Evolutionary conservation across 2,113 vertebrate genomes (phyloP).

Genomic region (Seriola rivoliana): DNA sequence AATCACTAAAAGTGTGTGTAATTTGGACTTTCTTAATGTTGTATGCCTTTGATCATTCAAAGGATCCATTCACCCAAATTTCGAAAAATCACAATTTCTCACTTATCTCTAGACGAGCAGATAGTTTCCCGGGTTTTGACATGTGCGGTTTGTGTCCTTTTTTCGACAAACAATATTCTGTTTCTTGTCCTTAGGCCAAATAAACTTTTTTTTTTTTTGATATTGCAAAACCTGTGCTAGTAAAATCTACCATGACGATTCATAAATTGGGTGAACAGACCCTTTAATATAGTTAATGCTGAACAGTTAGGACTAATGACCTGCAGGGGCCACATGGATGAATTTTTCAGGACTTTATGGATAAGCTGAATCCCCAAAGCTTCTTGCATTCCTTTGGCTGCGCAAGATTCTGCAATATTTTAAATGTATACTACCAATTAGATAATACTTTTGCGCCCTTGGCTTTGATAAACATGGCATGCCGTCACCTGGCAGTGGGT

Average conservation of each 20-base stretch:
- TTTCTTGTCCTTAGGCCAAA: not conserved
- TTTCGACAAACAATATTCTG: not conserved
- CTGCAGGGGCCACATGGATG: slow-evolving; percentile 20
- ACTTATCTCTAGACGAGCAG: not conserved
- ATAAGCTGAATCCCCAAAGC: slow-evolving; percentile 26
- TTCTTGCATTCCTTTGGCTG: slow-evolving; percentile 2
- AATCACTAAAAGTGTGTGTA: not conserved
- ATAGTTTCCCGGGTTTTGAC: not conserved
- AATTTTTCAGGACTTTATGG: not conserved
- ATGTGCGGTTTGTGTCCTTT: not conserved
- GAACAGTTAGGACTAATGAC: not conserved
- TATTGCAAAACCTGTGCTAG: not conserved
- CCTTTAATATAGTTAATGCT: not conserved
- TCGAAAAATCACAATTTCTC: not conserved
- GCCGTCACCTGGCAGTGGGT: slow-evolving; percentile 33
- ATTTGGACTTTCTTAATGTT: not conserved
- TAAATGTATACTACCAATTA: not conserved
- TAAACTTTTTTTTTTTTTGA: not conserved
- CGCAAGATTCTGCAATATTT: slow-evolving; percentile 2
- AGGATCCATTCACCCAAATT: not conserved
- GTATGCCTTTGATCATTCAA: not conserved
- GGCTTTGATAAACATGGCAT: not conserved
- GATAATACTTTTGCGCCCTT: not conserved
- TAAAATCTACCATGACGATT: not conserved
- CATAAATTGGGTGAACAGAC: not conserved